Conservation (phyloP, 2,113 vertebrate species). For the Mustelus asterias region DNA sequence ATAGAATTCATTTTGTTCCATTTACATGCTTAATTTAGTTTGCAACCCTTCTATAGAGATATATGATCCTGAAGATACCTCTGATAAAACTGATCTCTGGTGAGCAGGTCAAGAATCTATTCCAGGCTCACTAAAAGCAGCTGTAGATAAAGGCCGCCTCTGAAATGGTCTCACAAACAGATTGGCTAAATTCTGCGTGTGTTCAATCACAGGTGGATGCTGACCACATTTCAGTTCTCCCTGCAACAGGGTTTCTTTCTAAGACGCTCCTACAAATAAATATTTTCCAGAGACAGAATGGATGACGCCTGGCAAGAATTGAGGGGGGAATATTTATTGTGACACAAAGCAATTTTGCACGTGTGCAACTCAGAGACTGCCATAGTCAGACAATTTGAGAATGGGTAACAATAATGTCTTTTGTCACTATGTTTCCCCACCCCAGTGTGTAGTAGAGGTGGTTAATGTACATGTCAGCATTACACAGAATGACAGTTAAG, state of each 20-base stretch:
- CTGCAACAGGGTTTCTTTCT: neutral
- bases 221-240: neutral
- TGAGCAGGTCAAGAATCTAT: too few relatives aligned
- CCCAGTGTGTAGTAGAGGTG: too few relatives aligned
- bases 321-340: neutral
- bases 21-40: too few relatives aligned
- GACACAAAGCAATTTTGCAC: neutral
- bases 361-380: neutral
- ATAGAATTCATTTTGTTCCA: neutral
- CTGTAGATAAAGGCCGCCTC: neutral
- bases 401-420: too few relatives aligned
- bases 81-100: too few relatives aligned
- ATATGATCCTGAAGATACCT: too few relatives aligned
- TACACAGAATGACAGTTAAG: too few relatives aligned
- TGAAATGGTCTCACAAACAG: neutral
- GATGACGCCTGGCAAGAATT: neutral
- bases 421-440: too few relatives aligned
- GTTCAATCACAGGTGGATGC: neutral
- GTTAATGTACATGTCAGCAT: too few relatives aligned
- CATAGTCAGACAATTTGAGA: too few relatives aligned
- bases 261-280: neutral
- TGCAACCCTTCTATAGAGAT: too few relatives aligned
- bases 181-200: neutral
- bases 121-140: neutral
- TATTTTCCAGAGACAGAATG: too few relatives aligned